These are phyloP conservation scores for Burhinus oedicnemus DNA, from an alignment of 2,113 vertebrate species.

Conservation along the genomic window DNA sequence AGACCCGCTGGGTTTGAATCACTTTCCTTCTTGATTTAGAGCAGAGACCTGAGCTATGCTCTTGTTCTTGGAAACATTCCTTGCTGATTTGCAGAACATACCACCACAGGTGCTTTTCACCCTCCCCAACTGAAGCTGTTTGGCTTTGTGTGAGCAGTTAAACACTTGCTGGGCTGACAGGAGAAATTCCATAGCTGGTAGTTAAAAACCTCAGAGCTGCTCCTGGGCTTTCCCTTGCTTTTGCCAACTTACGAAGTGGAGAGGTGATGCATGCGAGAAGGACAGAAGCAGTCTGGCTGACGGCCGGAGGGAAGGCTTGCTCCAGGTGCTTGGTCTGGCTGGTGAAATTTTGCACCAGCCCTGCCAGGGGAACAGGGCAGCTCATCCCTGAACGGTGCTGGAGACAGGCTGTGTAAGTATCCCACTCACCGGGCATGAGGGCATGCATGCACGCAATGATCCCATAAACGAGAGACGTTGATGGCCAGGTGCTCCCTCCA, in stretches of 20 bases:
- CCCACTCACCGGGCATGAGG: background rate
- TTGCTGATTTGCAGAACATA: background rate
- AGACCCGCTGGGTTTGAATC: background rate
- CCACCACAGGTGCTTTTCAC: background rate
- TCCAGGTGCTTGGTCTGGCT: background rate
- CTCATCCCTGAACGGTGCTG: background rate
- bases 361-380: background rate
- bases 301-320: background rate
- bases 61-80: background rate
- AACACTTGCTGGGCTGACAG: background rate
- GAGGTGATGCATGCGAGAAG: background rate
- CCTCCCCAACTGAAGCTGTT: background rate
- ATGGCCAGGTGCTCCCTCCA: background rate
- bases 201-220: background rate
- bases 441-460: background rate
- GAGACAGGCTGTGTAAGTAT: background rate
- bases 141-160: background rate
- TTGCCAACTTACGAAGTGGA: background rate
- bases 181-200: background rate
- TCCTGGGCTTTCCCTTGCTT: background rate
- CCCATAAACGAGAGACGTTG: background rate
- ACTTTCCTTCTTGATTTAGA: background rate
- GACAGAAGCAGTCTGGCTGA: background rate
- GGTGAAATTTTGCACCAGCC: background rate
- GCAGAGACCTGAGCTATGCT: background rate